These are phyloP conservation scores for Junonia oenone DNA, from an alignment of 2,888 invertebrate species.

Conservation along the genomic window DNA sequence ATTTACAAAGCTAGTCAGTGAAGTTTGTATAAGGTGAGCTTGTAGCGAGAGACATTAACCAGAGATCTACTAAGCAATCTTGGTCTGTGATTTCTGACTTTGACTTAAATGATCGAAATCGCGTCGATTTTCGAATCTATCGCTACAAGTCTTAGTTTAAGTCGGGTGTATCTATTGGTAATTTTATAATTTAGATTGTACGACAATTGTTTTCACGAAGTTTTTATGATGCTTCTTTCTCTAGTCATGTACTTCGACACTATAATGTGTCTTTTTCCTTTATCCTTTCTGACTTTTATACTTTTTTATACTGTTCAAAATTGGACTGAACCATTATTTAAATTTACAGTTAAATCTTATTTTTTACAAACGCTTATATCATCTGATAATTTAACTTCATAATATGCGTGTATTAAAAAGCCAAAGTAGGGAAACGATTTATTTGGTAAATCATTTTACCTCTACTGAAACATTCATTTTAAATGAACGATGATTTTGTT, in stretches of 20 bases:
- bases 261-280: slow-evolving; percentile 38
- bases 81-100: slow-evolving; percentile 10
- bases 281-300: background rate
- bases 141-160: slow-evolving; percentile 44
- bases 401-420: background rate
- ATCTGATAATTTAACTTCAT: no score
- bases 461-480: background rate
- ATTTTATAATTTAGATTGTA: slow-evolving; percentile 43
- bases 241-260: slow-evolving; percentile 62
- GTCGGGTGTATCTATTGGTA: slow-evolving; percentile 41
- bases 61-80: background rate
- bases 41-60: slow-evolving; percentile 29
- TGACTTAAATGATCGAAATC: background rate
- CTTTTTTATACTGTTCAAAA: background rate
- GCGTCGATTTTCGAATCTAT: background rate
- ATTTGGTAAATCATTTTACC: background rate
- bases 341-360: background rate
- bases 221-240: slow-evolving; percentile 47
- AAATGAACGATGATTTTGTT: background rate
- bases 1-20: slow-evolving; percentile 69
- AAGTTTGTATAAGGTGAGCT: slow-evolving; percentile 59
- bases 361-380: no score
- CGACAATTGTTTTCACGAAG: slow-evolving; percentile 50
- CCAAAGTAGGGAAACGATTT: background rate
- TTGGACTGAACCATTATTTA: background rate